Evolutionary conservation across 2,797 vertebrate genomes (phyloP).

Genomic region (Ispidina lecontei): DNA sequence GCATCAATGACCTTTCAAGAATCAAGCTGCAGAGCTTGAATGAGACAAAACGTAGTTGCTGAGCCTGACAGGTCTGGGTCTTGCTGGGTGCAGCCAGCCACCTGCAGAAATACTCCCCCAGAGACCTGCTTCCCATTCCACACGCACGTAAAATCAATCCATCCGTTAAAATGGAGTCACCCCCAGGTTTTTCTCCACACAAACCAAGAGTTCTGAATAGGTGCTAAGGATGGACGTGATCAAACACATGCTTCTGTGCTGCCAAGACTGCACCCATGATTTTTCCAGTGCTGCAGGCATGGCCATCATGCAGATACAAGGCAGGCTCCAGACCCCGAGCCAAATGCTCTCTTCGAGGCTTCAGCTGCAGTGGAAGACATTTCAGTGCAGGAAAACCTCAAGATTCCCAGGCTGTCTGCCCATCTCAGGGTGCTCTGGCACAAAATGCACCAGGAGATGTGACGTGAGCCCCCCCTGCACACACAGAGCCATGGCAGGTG

Average conservation of each 20-base stretch:
- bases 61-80: background rate
- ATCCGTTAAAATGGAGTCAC: constrained; percentile 42
- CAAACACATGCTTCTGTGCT: rapidly evolving
- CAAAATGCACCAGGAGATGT: background rate
- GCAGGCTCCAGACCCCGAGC: background rate
- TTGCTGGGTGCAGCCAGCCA: background rate
- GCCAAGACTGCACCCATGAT: background rate
- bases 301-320: background rate
- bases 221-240: background rate
- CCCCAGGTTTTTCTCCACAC: background rate
- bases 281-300: background rate
- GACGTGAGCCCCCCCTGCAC: background rate
- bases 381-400: background rate
- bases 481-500: constrained; percentile 23
- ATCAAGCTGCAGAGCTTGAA: background rate
- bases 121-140: background rate
- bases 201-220: background rate
- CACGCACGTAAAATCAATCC: background rate
- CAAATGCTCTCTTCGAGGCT: background rate
- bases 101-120: constrained; percentile 27
- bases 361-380: background rate
- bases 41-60: background rate
- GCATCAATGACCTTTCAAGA: constrained; percentile 28
- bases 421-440: background rate
- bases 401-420: background rate